Evolutionary conservation across 2,797 vertebrate genomes (phyloP).

Genomic region (Phylloscopus collybita): DNA sequence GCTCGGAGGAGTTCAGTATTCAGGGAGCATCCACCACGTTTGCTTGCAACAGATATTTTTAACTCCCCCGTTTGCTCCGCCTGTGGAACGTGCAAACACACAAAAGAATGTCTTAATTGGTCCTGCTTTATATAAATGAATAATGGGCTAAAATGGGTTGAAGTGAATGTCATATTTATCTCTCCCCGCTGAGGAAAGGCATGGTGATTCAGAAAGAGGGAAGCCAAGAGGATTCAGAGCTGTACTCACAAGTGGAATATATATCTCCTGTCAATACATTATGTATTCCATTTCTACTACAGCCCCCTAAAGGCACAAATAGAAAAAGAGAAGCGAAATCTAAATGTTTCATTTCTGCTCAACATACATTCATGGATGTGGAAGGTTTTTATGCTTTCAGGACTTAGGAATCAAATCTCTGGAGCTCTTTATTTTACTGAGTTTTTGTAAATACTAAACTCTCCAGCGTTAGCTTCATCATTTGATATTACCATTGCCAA

Average conservation of each 20-base stretch:
- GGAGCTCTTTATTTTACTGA: slow-evolving; percentile 44
- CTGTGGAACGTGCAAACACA: slow-evolving; percentile 77
- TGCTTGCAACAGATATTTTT: slow-evolving; percentile 76
- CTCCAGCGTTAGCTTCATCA: slow-evolving; percentile 9
- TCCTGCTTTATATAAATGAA: slow-evolving; percentile 80
- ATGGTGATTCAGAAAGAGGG: slow-evolving; percentile 75
- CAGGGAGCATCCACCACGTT: slow-evolving; percentile 71
- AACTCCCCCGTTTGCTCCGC: slow-evolving; percentile 73
- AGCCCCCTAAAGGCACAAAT: slow-evolving; percentile 73
- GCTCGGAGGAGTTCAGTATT: slow-evolving; percentile 60
- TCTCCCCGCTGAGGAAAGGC: slow-evolving; percentile 77
- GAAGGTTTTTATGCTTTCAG: slow-evolving; percentile 45
- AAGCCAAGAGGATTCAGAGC: slow-evolving; percentile 72
- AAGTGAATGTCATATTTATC: slow-evolving; percentile 80
- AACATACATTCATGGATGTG: slow-evolving; percentile 52
- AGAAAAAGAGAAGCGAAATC: slow-evolving; percentile 66
- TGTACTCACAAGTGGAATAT: slow-evolving; percentile 74
- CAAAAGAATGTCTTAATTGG: slow-evolving; percentile 80
- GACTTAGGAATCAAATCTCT: slow-evolving; percentile 40
- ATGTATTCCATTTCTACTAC: slow-evolving; percentile 74
- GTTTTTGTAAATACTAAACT: slow-evolving; percentile 59
- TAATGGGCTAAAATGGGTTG: slow-evolving; percentile 80
- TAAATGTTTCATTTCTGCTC: slow-evolving; percentile 71
- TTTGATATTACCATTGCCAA: neutral
- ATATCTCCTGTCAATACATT: slow-evolving; percentile 77